A percentile compares a stretch with the other conserved stretches of the same genome.
These are phyloP conservation scores for Corythoichthys intestinalis DNA, from an alignment of 2,113 vertebrate species.

Conservation along the genomic window DNA sequence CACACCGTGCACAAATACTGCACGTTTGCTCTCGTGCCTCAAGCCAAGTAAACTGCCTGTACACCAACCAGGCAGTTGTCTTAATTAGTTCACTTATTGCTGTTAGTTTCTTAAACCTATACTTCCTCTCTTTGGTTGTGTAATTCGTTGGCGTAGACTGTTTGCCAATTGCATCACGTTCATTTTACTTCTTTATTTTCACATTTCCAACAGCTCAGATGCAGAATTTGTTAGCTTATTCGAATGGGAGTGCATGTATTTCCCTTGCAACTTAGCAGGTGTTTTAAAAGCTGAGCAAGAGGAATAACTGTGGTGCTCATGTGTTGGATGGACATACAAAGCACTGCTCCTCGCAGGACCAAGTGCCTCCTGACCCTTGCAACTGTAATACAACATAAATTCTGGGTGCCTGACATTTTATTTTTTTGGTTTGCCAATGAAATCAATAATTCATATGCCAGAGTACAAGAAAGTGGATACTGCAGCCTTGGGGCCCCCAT, in stretches of 20 bases:
- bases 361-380: slow-evolving; percentile 39
- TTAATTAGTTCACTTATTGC: slow-evolving; percentile 14
- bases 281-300: not conserved
- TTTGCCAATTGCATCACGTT: slow-evolving; percentile 7
- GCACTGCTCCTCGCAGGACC: slow-evolving; percentile 13
- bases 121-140: slow-evolving; percentile 9
- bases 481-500: slow-evolving; percentile 33
- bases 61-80: slow-evolving; percentile 19
- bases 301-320: not conserved
- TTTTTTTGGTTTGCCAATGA: slow-evolving; percentile 16
- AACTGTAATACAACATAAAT: slow-evolving; percentile 41
- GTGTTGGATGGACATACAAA: slow-evolving; percentile 10
- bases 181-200: not conserved
- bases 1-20: slow-evolving; percentile 36
- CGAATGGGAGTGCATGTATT: not conserved
- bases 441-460: slow-evolving; percentile 54
- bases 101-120: slow-evolving; percentile 8
- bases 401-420: slow-evolving; percentile 39
- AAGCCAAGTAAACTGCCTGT: slow-evolving; percentile 38
- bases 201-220: not conserved
- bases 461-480: slow-evolving; percentile 33
- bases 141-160: slow-evolving; percentile 23
- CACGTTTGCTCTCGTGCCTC: slow-evolving; percentile 32
- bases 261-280: not conserved
- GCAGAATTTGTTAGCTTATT: not conserved